Conservation (phyloP, 1,140 invertebrate genomes). For the Nasonia giraulti region DNA sequence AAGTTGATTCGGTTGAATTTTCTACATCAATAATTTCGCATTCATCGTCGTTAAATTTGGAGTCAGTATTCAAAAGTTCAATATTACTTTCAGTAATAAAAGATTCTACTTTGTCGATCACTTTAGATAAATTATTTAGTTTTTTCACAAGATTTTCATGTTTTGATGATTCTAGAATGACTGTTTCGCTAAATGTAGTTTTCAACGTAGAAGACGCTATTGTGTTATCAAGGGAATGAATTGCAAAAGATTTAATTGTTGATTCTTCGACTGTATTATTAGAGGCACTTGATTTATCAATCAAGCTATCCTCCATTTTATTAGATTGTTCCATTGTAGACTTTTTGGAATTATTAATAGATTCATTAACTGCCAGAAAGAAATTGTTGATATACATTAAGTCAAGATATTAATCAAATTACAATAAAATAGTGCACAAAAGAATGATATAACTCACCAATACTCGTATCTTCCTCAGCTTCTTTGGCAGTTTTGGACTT, state of each 20-base stretch:
- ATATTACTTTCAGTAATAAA: background rate
- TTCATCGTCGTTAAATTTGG: conserved; percentile 33
- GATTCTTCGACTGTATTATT: conserved; percentile 40
- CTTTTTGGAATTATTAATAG: conserved; percentile 12
- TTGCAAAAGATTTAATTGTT: conserved; percentile 57
- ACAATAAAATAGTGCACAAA: background rate
- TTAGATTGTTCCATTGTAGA: conserved; percentile 43
- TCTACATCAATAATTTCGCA: conserved; percentile 39
- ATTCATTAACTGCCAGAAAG: conserved; percentile 51
- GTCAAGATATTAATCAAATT: background rate
- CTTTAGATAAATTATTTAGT: background rate
- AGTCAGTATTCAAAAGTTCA: background rate
- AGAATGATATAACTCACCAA: conserved; percentile 45
- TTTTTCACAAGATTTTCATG: background rate
- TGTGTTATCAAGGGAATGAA: conserved; percentile 28
- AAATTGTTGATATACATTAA: conserved; percentile 9
- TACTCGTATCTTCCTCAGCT: conserved; percentile 19
- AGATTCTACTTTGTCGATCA: conserved; percentile 8
- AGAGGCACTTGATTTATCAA: conserved; percentile 41
- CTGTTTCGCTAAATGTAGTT: conserved; percentile 27
- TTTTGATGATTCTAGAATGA: background rate
- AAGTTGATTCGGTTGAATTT: conserved; percentile 9
- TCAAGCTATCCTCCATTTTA: conserved; percentile 39
- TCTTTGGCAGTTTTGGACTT: conserved; percentile 16
- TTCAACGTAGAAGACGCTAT: conserved; percentile 27